A percentile compares a stretch with the other conserved stretches of the same genome.
These are phyloP conservation scores for Novumbra hubbsi DNA, from an alignment of 2,797 vertebrate genomes.

Conservation along the genomic window DNA sequence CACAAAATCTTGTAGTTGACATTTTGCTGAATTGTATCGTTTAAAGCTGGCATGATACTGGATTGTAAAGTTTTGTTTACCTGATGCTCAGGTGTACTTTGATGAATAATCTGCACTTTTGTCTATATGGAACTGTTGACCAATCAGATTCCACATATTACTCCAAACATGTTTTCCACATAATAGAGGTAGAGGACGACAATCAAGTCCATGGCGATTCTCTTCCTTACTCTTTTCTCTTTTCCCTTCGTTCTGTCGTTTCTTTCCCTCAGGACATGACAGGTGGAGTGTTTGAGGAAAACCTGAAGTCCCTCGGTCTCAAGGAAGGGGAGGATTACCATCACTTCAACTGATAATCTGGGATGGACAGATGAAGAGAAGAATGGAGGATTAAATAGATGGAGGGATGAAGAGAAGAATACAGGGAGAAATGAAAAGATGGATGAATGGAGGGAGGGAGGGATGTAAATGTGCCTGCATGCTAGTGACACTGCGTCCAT, in stretches of 20 bases:
- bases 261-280: conserved; percentile 82
- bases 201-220: background rate
- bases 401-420: conserved; percentile 1
- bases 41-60: too few relatives aligned
- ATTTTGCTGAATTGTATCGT: too few relatives aligned
- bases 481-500: background rate
- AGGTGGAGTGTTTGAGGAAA: conserved; percentile 84
- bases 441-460: conserved; percentile 4
- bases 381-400: background rate
- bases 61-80: too few relatives aligned
- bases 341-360: conserved; percentile 69
- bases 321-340: conserved; percentile 73
- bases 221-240: background rate
- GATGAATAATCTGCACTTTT: background rate
- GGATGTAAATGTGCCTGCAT: background rate
- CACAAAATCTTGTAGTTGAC: too few relatives aligned
- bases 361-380: background rate
- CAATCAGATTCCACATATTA: background rate
- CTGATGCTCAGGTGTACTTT: too few relatives aligned
- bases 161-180: conserved; percentile 2
- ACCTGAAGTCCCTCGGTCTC: conserved; percentile 78
- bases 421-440: background rate
- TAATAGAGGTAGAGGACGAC: background rate
- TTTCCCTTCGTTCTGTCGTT: background rate
- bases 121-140: background rate